A percentile compares a stretch with the other conserved stretches of the same genome.
Evolutionary conservation across 2,113 vertebrate species (phyloP).

Genomic region (Catagonus wagneri): DNA sequence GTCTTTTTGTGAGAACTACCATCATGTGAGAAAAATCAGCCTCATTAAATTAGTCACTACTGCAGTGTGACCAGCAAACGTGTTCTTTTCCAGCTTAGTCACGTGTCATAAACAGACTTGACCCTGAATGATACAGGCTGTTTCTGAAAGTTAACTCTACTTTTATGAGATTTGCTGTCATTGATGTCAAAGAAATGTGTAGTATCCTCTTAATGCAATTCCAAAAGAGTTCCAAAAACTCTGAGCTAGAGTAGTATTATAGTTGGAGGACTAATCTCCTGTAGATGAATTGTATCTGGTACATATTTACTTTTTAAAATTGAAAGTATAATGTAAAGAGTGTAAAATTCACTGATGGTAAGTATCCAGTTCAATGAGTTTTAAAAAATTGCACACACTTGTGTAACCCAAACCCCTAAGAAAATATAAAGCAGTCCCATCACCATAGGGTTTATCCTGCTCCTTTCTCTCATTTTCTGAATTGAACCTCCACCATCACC

Average conservation of each 20-base stretch:
- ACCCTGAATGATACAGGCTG: neutral
- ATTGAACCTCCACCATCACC: neutral
- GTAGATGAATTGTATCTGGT: neutral
- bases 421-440: neutral
- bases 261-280: neutral
- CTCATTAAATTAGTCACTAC: conserved; percentile 24
- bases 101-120: neutral
- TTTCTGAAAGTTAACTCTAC: conserved; percentile 34
- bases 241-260: neutral
- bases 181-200: neutral
- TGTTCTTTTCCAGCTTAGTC: neutral
- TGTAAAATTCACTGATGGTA: neutral
- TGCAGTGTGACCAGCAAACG: neutral
- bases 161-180: neutral
- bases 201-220: neutral
- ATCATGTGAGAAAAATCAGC: conserved; percentile 23
- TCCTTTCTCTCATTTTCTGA: neutral
- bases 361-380: neutral
- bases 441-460: neutral
- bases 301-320: neutral
- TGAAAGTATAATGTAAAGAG: neutral
- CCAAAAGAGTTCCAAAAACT: neutral
- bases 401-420: neutral
- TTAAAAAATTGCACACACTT: neutral
- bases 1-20: conserved; percentile 38